Conservation (phyloP, 2,888 invertebrate species). For the Macrosoma leucophasiata region DNA sequence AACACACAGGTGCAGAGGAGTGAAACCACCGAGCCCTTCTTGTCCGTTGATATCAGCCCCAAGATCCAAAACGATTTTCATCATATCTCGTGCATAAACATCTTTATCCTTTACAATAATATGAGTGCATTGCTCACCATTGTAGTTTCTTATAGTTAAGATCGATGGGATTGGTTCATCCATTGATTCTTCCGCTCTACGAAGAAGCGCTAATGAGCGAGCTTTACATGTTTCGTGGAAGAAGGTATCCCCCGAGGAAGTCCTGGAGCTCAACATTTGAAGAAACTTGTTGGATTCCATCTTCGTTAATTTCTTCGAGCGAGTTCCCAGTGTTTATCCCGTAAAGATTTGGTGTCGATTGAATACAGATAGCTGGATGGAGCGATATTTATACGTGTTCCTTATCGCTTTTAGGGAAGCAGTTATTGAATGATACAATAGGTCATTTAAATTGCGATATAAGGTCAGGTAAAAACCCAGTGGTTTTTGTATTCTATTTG, state of each 20-base stretch:
- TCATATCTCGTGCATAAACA: slow-evolving; percentile 1
- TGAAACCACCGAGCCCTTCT: slow-evolving; percentile 1
- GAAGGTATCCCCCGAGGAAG: slow-evolving; percentile 1
- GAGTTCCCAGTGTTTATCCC: slow-evolving; percentile 4
- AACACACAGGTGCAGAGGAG: slow-evolving; percentile 5
- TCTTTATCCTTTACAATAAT: not conserved
- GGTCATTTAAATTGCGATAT: too few relatives aligned
- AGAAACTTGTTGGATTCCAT: slow-evolving; percentile 6
- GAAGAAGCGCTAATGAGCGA: not conserved
- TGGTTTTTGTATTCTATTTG: too few relatives aligned
- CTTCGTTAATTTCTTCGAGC: slow-evolving; percentile 6
- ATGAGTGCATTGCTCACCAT: slow-evolving; percentile 1
- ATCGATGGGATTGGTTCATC: slow-evolving; percentile 3
- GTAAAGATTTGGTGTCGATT: slow-evolving; percentile 1
- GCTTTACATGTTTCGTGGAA: not conserved
- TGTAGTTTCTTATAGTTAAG: not conserved
- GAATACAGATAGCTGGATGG: slow-evolving; percentile 6
- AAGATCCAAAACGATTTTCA: slow-evolving; percentile 4
- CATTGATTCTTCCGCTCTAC: slow-evolving; percentile 1
- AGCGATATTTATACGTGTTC: too few relatives aligned
- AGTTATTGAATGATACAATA: too few relatives aligned
- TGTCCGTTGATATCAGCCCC: slow-evolving; percentile 1
- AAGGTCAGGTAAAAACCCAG: too few relatives aligned
- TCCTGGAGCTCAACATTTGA: slow-evolving; percentile 5
- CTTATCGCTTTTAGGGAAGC: too few relatives aligned